Percentiles rank a stretch among this genome's conserved stretches.
Conservation (phyloP, 1,140 invertebrate species). For the Anoplolepis gracilipes region DNA sequence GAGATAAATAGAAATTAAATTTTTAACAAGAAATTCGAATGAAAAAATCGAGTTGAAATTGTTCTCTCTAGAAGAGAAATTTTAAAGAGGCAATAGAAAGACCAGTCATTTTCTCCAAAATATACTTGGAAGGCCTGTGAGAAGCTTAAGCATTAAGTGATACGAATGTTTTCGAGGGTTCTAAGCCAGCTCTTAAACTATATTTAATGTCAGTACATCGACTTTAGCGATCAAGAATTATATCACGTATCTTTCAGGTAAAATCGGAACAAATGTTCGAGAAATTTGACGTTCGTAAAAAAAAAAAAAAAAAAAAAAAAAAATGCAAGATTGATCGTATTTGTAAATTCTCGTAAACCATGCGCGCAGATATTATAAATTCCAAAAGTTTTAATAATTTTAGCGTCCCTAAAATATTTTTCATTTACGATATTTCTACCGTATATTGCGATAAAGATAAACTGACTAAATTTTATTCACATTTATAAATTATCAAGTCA, state of each 20-base stretch:
- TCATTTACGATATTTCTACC: neutral
- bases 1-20: conserved; percentile 74
- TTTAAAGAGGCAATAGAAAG: neutral
- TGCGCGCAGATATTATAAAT: neutral
- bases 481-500: neutral
- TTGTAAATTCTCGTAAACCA: neutral
- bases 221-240: conserved; percentile 71
- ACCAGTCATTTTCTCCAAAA: conserved; percentile 11
- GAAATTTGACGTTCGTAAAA: too few species aligned
- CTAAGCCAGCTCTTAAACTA: conserved; percentile 78
- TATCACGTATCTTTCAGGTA: conserved; percentile 68
- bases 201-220: conserved; percentile 80
- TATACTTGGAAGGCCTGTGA: conserved; percentile 28
- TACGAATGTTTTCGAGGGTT: conserved; percentile 81
- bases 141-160: conserved; percentile 77
- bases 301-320: neutral
- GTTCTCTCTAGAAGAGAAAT: conserved; percentile 55
- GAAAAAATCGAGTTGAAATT: conserved; percentile 65
- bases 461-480: too few species aligned
- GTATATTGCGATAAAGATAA: neutral
- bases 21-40: conserved; percentile 47
- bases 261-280: neutral
- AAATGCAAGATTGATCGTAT: neutral
- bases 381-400: neutral
- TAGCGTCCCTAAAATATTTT: neutral